phyloP scores from a whole-genome alignment of 2,113 vertebrate species.

The Tachuris rubrigastra region DNA sequence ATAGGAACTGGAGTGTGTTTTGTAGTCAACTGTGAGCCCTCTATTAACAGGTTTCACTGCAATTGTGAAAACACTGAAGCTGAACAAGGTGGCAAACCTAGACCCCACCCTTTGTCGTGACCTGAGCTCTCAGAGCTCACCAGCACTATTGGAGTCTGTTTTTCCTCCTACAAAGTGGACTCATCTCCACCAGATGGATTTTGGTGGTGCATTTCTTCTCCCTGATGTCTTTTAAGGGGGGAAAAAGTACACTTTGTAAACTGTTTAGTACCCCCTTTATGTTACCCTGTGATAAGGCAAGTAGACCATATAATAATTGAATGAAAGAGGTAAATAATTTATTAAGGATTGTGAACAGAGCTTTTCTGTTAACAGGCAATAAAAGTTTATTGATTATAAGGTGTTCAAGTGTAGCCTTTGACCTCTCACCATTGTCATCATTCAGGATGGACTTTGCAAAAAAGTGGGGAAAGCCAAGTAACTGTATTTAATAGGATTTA shows the following conservation, averaged over 20 bases:
- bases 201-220: neutral
- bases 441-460: neutral
- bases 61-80: neutral
- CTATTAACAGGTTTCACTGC: neutral
- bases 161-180: neutral
- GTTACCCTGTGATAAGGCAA: neutral
- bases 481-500: neutral
- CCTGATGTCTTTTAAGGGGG: neutral
- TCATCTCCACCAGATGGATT: neutral
- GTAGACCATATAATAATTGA: neutral
- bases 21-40: neutral
- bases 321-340: neutral
- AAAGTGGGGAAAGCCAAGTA: neutral
- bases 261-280: neutral
- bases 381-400: neutral
- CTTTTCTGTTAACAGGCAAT: neutral
- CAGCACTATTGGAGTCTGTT: neutral
- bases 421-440: neutral
- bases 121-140: neutral
- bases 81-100: neutral
- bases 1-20: neutral
- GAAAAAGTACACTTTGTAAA: neutral
- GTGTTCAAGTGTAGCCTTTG: neutral
- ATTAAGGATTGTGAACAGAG: neutral
- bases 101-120: neutral